These are phyloP conservation scores for Dendrolimus kikuchii DNA, from an alignment of 1,140 invertebrate genomes.

Conservation along the genomic window DNA sequence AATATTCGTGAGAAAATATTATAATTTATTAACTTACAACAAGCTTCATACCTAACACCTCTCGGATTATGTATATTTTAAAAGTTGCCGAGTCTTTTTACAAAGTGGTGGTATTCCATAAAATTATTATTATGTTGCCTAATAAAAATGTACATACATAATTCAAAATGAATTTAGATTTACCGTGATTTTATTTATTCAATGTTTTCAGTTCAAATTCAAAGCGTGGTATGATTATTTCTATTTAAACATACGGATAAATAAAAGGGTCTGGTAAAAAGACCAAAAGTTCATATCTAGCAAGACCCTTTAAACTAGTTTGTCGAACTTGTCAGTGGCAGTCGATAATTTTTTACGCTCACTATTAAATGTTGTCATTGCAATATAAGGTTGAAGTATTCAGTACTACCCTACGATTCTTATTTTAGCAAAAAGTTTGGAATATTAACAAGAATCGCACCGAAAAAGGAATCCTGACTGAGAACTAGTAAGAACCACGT, in stretches of 20 bases:
- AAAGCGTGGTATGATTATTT: no score
- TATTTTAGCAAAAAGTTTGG: conserved; percentile 45
- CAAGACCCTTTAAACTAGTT: conserved; percentile 41
- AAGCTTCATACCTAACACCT: no score
- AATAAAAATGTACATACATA: no score
- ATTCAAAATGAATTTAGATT: no score
- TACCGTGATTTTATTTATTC: no score
- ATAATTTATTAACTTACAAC: conserved; percentile 6
- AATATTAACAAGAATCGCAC: conserved; percentile 45
- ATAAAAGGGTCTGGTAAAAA: conserved; percentile 1
- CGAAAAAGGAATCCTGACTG: conserved; percentile 48
- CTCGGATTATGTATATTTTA: no score
- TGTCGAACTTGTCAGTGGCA: conserved; percentile 30
- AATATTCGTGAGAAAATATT: conserved; percentile 36
- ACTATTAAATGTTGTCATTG: conserved; percentile 50
- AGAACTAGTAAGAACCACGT: conserved; percentile 41
- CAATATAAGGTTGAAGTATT: conserved; percentile 61
- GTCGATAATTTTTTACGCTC: conserved; percentile 42
- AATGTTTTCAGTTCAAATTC: no score
- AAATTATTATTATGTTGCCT: no score
- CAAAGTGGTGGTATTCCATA: no score
- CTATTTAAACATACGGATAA: no score
- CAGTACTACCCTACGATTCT: conserved; percentile 58
- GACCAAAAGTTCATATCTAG: conserved; percentile 8
- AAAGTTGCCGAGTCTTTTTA: no score